Evolutionary conservation across 2,888 invertebrate genomes (phyloP).

Genomic region (Lampropteryx suffumata): DNA sequence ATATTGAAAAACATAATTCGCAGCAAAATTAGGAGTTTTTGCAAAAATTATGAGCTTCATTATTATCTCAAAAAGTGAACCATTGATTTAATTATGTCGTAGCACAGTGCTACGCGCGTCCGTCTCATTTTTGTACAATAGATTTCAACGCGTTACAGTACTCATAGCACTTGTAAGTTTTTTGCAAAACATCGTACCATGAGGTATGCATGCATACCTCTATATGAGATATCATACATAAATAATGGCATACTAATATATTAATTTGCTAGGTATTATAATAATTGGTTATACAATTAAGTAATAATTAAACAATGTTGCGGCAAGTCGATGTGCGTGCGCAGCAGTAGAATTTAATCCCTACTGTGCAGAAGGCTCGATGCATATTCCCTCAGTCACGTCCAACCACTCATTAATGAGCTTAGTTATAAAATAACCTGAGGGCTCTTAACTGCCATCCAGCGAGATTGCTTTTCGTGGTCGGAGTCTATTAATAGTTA

Average conservation of each 20-base stretch:
- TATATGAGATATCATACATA: background rate
- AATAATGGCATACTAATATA: background rate
- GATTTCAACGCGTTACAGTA: slow-evolving; percentile 42
- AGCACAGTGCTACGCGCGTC: slow-evolving; percentile 32
- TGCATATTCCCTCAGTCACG: slow-evolving; percentile 48
- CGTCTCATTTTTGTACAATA: slow-evolving; percentile 37
- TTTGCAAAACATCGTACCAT: too few species aligned
- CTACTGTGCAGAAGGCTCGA: slow-evolving; percentile 43
- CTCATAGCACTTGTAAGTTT: background rate
- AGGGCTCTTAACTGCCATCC: slow-evolving; percentile 75
- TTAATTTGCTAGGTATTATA: slow-evolving; percentile 26
- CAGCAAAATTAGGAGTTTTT: too few species aligned
- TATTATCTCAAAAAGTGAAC: too few species aligned
- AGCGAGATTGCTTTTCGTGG: slow-evolving; percentile 78
- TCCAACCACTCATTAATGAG: slow-evolving; percentile 63
- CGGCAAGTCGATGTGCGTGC: slow-evolving; percentile 29
- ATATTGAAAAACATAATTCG: too few species aligned
- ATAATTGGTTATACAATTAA: slow-evolving; percentile 59
- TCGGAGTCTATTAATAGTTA: slow-evolving; percentile 74
- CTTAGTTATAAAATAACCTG: slow-evolving; percentile 76
- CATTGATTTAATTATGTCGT: slow-evolving; percentile 2
- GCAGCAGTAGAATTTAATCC: slow-evolving; percentile 47
- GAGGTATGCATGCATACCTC: too few species aligned
- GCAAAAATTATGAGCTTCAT: too few species aligned
- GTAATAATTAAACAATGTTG: slow-evolving; percentile 70